A percentile compares a stretch with the other conserved stretches of the same genome.
Evolutionary conservation across 2,888 invertebrate genomes (phyloP).

Genomic region (Mystacides longicornis): DNA sequence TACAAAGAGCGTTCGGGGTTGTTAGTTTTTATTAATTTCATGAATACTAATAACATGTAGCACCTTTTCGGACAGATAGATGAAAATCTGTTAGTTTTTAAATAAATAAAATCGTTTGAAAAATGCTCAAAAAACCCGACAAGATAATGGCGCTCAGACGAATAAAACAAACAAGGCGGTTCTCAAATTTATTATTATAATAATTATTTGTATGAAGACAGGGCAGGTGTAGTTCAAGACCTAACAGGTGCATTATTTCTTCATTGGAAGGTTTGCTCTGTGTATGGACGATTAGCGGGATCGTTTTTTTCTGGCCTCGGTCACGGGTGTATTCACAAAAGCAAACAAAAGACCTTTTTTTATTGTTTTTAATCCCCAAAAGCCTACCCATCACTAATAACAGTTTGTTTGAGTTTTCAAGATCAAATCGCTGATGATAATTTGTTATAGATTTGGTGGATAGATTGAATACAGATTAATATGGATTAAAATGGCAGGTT

Average conservation of each 20-base stretch:
- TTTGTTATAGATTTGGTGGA: no score
- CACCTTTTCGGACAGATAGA: not conserved
- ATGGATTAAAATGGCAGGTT: no score
- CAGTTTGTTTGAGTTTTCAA: not conserved
- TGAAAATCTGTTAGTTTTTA: not conserved
- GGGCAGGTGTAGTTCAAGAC: not conserved
- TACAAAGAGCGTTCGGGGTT: not conserved
- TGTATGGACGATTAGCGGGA: not conserved
- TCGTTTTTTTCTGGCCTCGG: not conserved
- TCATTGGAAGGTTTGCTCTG: no score
- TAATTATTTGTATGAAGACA: not conserved
- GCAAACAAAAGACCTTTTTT: not conserved
- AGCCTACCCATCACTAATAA: conserved; percentile 1
- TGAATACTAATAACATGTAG: not conserved
- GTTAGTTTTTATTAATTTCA: not conserved
- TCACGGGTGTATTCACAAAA: not conserved
- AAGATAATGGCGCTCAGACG: not conserved
- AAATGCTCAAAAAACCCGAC: not conserved
- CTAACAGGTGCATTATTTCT: not conserved
- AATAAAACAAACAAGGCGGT: not conserved
- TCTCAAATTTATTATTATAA: not conserved
- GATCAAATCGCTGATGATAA: not conserved
- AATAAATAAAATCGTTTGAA: not conserved
- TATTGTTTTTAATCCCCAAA: not conserved
- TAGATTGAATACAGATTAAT: no score